These are phyloP conservation scores for Sebastes paucispinis DNA, from an alignment of 2,797 vertebrate genomes.

Conservation along the genomic window DNA sequence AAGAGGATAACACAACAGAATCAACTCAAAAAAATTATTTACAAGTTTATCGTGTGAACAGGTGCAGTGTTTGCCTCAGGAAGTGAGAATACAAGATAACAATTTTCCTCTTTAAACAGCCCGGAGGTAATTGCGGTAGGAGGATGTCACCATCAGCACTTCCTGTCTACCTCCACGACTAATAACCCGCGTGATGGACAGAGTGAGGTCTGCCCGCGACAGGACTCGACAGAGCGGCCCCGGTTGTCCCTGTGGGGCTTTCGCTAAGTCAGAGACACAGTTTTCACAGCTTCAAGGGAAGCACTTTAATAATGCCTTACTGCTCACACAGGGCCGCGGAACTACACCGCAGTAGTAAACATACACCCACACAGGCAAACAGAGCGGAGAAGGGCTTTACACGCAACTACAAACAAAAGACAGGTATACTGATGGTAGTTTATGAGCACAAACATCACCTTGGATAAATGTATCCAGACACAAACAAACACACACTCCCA, in stretches of 20 bases:
- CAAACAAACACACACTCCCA: conserved; percentile 11
- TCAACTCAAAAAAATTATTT: not conserved
- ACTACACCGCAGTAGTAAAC: conserved; percentile 59
- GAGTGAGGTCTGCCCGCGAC: conserved; percentile 38
- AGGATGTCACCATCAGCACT: conserved; percentile 32
- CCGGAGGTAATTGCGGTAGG: not conserved
- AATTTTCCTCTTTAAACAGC: conserved; percentile 19
- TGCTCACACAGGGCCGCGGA: conserved; percentile 39
- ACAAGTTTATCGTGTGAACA: not conserved
- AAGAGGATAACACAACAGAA: conserved; percentile 34
- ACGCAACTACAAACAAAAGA: conserved; percentile 52
- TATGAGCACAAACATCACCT: conserved; percentile 57
- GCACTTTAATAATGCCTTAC: conserved; percentile 71
- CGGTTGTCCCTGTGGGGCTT: conserved; percentile 13
- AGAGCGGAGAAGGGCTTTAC: conserved; percentile 41
- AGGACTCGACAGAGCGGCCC: conserved; percentile 38
- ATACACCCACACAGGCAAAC: conserved; percentile 58
- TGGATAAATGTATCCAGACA: conserved; percentile 35
- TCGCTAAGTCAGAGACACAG: conserved; percentile 42
- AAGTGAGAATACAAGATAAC: conserved; percentile 9
- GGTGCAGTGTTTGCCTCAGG: not conserved
- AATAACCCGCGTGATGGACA: conserved; percentile 37
- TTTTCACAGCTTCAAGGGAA: conserved; percentile 49
- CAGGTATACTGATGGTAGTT: conserved; percentile 57
- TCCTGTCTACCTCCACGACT: conserved; percentile 11